Conservation (phyloP, 2,113 vertebrate species). For the Trogon surrucura region DNA sequence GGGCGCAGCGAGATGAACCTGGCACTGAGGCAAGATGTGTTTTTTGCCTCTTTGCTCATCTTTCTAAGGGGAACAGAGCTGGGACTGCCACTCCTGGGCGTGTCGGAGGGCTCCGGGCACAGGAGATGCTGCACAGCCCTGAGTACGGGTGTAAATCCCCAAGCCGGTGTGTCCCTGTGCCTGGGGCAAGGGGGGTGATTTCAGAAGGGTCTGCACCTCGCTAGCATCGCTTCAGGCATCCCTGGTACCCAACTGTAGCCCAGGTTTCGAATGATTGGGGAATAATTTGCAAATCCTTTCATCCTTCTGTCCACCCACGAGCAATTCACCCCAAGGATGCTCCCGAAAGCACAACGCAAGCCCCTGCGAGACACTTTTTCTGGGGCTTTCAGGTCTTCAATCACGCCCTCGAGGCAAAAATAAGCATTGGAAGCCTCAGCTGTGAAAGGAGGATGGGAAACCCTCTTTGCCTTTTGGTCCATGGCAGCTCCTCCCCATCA, state of each 20-base stretch:
- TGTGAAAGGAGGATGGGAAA: background rate
- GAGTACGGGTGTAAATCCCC: fast-evolving
- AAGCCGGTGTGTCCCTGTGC: fast-evolving
- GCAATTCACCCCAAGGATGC: background rate
- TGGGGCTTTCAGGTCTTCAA: background rate
- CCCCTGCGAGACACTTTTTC: background rate
- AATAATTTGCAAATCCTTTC: background rate
- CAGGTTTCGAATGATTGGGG: background rate
- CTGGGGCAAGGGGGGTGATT: background rate
- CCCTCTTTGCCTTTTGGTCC: background rate
- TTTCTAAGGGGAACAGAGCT: fast-evolving
- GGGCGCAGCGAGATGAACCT: fast-evolving
- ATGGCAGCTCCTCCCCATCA: background rate
- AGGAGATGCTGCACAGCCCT: background rate
- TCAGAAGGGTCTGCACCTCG: fast-evolving
- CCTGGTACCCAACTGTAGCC: fast-evolving
- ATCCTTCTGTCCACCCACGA: fast-evolving
- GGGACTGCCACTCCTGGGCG: fast-evolving
- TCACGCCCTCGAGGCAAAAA: background rate
- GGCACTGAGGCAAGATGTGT: fast-evolving
- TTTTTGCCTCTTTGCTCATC: fast-evolving
- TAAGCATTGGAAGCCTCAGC: background rate
- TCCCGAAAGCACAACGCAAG: fast-evolving
- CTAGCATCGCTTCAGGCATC: fast-evolving
- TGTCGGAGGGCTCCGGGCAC: fast-evolving